phyloP scores from a whole-genome alignment of 2,888 invertebrate species.

The Lycocerus yunnanus region DNA sequence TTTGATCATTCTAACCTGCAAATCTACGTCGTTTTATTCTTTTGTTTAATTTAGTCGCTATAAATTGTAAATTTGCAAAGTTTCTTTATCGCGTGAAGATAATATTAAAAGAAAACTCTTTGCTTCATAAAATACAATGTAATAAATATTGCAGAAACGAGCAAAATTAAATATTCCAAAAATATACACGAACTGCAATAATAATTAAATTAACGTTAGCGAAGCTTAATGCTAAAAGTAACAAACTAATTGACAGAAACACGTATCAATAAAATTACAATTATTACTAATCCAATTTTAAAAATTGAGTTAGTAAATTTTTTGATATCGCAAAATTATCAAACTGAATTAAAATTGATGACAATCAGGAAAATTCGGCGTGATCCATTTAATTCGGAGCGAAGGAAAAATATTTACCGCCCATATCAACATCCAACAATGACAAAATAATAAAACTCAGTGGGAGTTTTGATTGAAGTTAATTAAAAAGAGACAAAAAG shows the following conservation, averaged over 20 bases:
- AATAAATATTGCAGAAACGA: not conserved
- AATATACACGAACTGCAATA: not conserved
- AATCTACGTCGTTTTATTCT: too few relatives aligned
- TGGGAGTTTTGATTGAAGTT: not conserved
- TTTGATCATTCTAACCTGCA: too few relatives aligned
- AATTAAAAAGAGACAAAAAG: not conserved
- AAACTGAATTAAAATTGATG: constrained; percentile 3
- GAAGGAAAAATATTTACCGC: not conserved
- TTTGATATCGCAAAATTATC: not conserved
- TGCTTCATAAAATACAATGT: not conserved
- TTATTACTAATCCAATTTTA: not conserved
- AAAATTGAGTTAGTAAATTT: not conserved
- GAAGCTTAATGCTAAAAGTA: not conserved
- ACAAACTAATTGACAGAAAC: not conserved
- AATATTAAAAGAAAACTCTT: too few relatives aligned
- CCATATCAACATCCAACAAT: not conserved
- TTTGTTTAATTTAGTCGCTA: too few relatives aligned
- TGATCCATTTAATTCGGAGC: not conserved
- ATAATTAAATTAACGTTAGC: not conserved
- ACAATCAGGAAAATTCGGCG: not conserved
- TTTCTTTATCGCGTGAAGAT: too few relatives aligned
- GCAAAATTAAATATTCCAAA: not conserved
- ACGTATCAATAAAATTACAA: not conserved
- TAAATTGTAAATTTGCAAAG: too few relatives aligned
- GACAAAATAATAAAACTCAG: not conserved